These are phyloP conservation scores for Apodemia hepburni DNA, from an alignment of 2,888 invertebrate species.

Conservation along the genomic window DNA sequence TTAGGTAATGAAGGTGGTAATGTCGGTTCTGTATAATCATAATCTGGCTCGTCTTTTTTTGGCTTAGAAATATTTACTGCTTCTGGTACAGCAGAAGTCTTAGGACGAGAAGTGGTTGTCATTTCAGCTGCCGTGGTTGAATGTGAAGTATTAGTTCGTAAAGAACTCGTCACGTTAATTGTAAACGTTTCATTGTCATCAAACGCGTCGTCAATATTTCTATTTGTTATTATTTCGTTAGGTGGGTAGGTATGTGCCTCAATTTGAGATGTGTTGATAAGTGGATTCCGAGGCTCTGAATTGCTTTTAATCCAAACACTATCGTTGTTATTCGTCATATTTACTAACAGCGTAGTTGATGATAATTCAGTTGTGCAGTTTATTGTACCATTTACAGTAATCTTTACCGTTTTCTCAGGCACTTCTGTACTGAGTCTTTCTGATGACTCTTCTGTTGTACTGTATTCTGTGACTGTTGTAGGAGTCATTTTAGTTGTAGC, in stretches of 20 bases:
- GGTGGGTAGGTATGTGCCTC: slow-evolving; percentile 57
- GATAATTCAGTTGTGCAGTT: slow-evolving; percentile 71
- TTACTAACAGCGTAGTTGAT: slow-evolving; percentile 57
- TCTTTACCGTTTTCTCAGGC: slow-evolving; percentile 56
- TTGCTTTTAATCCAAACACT: slow-evolving; percentile 46
- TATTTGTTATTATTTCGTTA: slow-evolving; percentile 64
- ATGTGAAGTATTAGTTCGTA: slow-evolving; percentile 62
- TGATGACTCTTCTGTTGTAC: slow-evolving; percentile 35
- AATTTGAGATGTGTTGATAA: slow-evolving; percentile 42
- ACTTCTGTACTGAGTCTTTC: slow-evolving; percentile 44
- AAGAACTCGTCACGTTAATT: slow-evolving; percentile 78
- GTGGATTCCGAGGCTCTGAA: slow-evolving; percentile 49
- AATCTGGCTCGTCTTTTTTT: slow-evolving; percentile 82
- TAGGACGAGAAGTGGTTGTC: slow-evolving; percentile 40
- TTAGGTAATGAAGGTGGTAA: slow-evolving; percentile 92
- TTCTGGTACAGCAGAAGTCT: slow-evolving; percentile 56
- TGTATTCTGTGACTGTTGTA: slow-evolving; percentile 30
- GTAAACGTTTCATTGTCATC: slow-evolving; percentile 76
- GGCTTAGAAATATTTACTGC: slow-evolving; percentile 74
- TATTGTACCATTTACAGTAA: slow-evolving; percentile 67
- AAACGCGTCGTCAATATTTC: slow-evolving; percentile 49
- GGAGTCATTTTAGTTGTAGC: slow-evolving; percentile 32
- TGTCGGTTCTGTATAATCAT: slow-evolving; percentile 85
- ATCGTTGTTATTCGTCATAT: slow-evolving; percentile 43
- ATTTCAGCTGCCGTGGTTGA: slow-evolving; percentile 37